Conservation (phyloP, 2,797 vertebrate species). For the Aphelocoma californica region DNA sequence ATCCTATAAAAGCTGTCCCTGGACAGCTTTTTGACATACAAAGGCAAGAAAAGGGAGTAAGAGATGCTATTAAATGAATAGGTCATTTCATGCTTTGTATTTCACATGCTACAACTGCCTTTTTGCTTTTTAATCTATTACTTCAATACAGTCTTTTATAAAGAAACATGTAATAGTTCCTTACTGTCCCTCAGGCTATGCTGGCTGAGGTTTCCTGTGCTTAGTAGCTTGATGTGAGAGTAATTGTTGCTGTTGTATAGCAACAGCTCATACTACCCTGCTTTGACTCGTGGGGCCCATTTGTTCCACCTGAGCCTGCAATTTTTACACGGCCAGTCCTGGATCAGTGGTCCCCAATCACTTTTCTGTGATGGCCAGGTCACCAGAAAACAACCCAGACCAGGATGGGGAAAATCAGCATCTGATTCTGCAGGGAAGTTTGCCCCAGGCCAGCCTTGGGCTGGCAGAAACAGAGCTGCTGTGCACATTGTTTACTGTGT, state of each 20-base stretch:
- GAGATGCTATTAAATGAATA: background rate
- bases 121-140: background rate
- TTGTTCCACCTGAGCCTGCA: background rate
- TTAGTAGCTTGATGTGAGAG: background rate
- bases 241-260: background rate
- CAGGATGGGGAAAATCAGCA: background rate
- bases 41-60: background rate
- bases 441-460: background rate
- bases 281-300: background rate
- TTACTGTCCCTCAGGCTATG: background rate
- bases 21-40: background rate
- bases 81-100: background rate
- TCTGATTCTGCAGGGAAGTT: background rate
- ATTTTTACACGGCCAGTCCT: background rate
- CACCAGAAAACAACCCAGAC: background rate
- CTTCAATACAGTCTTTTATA: background rate
- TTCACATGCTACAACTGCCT: background rate
- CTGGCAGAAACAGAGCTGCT: background rate
- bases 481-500: background rate
- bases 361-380: background rate
- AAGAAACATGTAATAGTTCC: background rate
- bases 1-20: background rate
- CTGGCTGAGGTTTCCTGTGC: background rate
- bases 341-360: background rate
- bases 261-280: rapidly evolving